Conservation (phyloP, 2,888 invertebrate genomes). For the Hirtodrosophila cameraria region DNA sequence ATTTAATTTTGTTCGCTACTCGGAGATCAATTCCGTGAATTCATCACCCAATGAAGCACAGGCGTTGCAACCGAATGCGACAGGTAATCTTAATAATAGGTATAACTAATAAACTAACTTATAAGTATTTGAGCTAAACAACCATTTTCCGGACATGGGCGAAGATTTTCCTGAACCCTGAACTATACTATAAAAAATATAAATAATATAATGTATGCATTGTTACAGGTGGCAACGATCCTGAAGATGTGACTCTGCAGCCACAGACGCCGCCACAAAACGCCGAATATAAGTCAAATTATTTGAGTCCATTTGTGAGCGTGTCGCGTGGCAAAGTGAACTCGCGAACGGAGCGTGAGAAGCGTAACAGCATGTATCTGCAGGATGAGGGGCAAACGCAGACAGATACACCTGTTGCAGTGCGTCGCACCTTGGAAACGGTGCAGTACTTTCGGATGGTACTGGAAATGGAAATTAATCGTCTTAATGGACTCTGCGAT, state of each 20-base stretch:
- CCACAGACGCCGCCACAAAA: slow-evolving; percentile 14
- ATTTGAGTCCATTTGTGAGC: slow-evolving; percentile 85
- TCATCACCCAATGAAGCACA: too few species aligned
- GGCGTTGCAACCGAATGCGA: not conserved
- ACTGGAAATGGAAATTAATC: slow-evolving; percentile 84
- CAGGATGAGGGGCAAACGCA: slow-evolving; percentile 24
- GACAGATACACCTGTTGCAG: slow-evolving; percentile 28
- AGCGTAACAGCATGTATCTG: slow-evolving; percentile 79
- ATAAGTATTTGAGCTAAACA: too few species aligned
- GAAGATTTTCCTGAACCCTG: too few species aligned
- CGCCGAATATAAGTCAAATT: slow-evolving; percentile 55
- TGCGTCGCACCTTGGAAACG: slow-evolving; percentile 69
- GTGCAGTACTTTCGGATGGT: slow-evolving; percentile 80
- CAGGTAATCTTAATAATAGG: too few species aligned
- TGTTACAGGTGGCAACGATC: not conserved
- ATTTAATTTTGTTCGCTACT: slow-evolving; percentile 68
- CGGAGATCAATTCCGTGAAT: slow-evolving; percentile 28
- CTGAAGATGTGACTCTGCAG: slow-evolving; percentile 4
- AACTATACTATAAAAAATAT: too few species aligned
- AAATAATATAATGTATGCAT: too few species aligned
- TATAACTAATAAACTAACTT: too few species aligned
- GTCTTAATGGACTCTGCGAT: slow-evolving; percentile 84
- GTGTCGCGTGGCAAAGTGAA: slow-evolving; percentile 85
- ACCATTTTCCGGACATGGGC: too few species aligned
- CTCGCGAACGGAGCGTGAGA: slow-evolving; percentile 84